Percentiles rank a stretch among this genome's conserved stretches.
Conservation (phyloP, 1,140 invertebrate genomes). For the Laupala kohalensis region DNA sequence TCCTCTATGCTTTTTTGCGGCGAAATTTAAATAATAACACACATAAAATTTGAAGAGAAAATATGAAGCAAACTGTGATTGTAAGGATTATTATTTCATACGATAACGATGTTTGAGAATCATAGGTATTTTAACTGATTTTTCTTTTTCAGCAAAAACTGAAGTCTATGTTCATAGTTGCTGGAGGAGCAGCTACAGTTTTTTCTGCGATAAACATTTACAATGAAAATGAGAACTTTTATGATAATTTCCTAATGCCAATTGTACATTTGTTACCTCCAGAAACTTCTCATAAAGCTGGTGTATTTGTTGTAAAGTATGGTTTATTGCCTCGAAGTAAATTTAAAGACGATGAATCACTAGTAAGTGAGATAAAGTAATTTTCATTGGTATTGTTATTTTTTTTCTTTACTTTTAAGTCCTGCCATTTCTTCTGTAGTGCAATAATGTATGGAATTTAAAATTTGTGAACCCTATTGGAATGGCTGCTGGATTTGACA, state of each 20-base stretch:
- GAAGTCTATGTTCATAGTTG: slow-evolving; percentile 32
- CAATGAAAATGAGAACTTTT: slow-evolving; percentile 64
- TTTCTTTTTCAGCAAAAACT: slow-evolving; percentile 39
- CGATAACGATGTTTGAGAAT: too few species aligned
- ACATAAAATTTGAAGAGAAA: too few species aligned
- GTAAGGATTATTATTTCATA: too few species aligned
- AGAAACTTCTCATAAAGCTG: slow-evolving; percentile 66
- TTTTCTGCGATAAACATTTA: slow-evolving; percentile 50
- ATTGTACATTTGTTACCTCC: slow-evolving; percentile 49
- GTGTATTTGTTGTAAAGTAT: slow-evolving; percentile 59
- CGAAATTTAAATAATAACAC: too few species aligned
- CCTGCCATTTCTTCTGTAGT: slow-evolving; percentile 29
- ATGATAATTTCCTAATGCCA: slow-evolving; percentile 57
- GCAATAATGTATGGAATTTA: slow-evolving; percentile 52
- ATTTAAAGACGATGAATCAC: slow-evolving; percentile 40
- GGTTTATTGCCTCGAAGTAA: slow-evolving; percentile 46
- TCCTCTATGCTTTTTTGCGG: too few species aligned
- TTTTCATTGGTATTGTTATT: neutral
- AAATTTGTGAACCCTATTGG: slow-evolving; percentile 81
- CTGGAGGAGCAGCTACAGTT: slow-evolving; percentile 39
- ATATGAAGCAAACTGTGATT: too few species aligned
- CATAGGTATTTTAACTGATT: too few species aligned
- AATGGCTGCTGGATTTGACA: slow-evolving; percentile 96
- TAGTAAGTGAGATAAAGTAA: slow-evolving; percentile 36
- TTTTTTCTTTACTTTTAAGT: neutral